Percentiles rank a stretch among this genome's conserved stretches.
phyloP scores from a whole-genome alignment of 1,140 invertebrate genomes.

The Orius insidiosus region DNA sequence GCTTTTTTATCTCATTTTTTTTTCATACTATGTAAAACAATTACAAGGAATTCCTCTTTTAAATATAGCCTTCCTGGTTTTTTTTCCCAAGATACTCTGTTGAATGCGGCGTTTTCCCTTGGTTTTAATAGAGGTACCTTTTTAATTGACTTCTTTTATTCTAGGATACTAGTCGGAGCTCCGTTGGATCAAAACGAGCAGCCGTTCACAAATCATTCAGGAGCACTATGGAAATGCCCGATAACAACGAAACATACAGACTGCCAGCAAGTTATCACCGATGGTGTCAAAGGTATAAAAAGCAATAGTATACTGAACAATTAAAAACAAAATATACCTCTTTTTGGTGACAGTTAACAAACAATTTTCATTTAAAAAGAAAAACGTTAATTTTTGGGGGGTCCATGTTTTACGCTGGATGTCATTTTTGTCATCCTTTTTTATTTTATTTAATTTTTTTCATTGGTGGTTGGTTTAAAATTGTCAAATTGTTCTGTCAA shows the following conservation, averaged over 20 bases:
- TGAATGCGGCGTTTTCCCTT: no score
- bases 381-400: conserved; percentile 21
- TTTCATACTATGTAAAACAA: no score
- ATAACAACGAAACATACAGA: conserved; percentile 44
- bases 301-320: no score
- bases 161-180: conserved; percentile 80
- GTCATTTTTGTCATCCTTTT: not conserved
- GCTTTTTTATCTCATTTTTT: no score
- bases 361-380: conserved; percentile 20
- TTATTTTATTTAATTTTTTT: no score
- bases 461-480: not conserved
- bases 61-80: no score
- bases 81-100: no score
- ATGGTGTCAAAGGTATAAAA: conserved; percentile 54
- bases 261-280: conserved; percentile 70
- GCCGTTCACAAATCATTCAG: conserved; percentile 64
- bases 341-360: no score
- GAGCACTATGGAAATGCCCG: conserved; percentile 57
- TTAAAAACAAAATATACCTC: no score
- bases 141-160: conserved; percentile 22
- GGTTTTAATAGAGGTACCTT: no score
- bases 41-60: no score
- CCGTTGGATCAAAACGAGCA: conserved; percentile 72
- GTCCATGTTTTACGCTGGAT: not conserved
- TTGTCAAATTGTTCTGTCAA: not conserved